Evolutionary conservation across 2,113 vertebrate genomes (phyloP).

Genomic region (cat (Felis catus)): F.catus_Fca126_mat1.0 CM031416.1:109853001-109853500

Average conservation of each 20-base stretch:
- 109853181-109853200: constrained; percentile 44
- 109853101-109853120: constrained; percentile 32
- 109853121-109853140: constrained; percentile 35
- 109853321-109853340: not conserved
- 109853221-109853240: constrained; percentile 34
- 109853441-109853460: not conserved
- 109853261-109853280: not conserved
- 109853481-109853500: not conserved
- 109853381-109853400: not conserved
- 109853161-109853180: constrained; percentile 54
- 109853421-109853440: not conserved
- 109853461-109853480: not conserved
- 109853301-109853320: not conserved
- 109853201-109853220: constrained; percentile 43
- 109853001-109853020: not conserved
- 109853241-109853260: constrained; percentile 3
- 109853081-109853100: constrained; percentile 30
- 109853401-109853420: not conserved
- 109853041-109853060: constrained; percentile 43
- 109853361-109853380: not conserved
- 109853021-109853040: not conserved
- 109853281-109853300: not conserved
- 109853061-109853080: constrained; percentile 42
- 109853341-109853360: constrained; percentile 25
- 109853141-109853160: constrained; percentile 49